phyloP scores from a whole-genome alignment of 2,113 vertebrate species.

The Bufo gargarizans region DNA sequence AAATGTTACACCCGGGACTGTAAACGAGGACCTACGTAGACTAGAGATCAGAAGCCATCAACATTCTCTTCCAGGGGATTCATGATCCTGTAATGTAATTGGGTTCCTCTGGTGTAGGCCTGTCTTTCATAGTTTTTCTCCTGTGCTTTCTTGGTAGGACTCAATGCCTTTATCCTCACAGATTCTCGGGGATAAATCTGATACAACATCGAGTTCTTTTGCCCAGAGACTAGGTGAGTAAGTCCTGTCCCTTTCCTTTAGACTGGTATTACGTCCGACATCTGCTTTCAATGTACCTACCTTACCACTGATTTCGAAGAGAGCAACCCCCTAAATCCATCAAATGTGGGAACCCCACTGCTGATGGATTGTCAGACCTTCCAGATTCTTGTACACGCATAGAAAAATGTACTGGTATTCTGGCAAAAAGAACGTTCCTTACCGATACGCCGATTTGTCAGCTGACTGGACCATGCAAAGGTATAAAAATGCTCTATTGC shows the following conservation, averaged over 20 bases:
- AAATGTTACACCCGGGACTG: no score
- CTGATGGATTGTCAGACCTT: background rate
- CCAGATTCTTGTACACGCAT: background rate
- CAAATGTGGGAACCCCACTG: background rate
- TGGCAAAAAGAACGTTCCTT: no score
- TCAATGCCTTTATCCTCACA: slow-evolving; percentile 83
- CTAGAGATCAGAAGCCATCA: no score
- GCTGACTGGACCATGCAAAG: no score
- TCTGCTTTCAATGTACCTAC: background rate
- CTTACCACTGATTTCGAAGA: no score
- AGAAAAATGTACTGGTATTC: no score
- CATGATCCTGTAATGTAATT: no score
- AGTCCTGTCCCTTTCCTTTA: background rate
- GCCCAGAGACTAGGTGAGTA: slow-evolving; percentile 88
- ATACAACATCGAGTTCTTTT: slow-evolving; percentile 80
- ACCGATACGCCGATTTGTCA: no score
- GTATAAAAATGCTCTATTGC: no score
- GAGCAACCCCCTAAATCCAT: no score
- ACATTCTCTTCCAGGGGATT: no score
- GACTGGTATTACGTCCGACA: background rate
- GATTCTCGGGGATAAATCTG: slow-evolving; percentile 86
- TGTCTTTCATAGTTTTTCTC: background rate
- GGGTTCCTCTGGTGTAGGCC: background rate
- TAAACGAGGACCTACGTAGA: no score
- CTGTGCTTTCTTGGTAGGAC: slow-evolving; percentile 74